Conservation (phyloP, 2,113 vertebrate genomes). For the Parotia lawesii region DNA sequence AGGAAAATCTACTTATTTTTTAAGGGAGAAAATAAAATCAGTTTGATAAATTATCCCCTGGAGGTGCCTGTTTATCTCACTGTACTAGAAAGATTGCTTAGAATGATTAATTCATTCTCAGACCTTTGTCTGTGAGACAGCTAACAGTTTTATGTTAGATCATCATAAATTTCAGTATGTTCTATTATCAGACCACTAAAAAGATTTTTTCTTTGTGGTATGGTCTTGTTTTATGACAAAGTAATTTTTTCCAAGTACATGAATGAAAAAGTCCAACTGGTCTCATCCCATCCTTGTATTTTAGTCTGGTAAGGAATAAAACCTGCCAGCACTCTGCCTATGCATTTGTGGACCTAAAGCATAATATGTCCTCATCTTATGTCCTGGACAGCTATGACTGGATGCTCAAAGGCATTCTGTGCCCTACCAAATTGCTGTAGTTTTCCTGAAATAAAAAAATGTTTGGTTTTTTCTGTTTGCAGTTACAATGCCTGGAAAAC, state of each 20-base stretch:
- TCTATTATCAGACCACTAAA: neutral
- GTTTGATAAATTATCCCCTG: neutral
- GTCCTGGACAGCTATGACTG: neutral
- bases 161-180: neutral
- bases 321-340: neutral
- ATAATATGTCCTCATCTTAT: neutral
- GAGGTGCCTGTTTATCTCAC: neutral
- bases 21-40: neutral
- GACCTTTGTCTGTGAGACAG: neutral
- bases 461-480: neutral
- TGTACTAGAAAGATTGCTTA: neutral
- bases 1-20: neutral
- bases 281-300: neutral
- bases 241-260: neutral
- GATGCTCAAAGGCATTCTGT: neutral
- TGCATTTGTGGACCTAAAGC: neutral
- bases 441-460: neutral
- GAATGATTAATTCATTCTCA: neutral
- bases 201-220: neutral
- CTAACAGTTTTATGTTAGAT: neutral
- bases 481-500: constrained; percentile 18
- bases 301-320: neutral
- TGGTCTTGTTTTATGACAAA: neutral
- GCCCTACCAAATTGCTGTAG: neutral
- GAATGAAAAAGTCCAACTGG: neutral